Conservation (phyloP, 1,140 invertebrate genomes). For the Holcopasites calliopsidis region DNA sequence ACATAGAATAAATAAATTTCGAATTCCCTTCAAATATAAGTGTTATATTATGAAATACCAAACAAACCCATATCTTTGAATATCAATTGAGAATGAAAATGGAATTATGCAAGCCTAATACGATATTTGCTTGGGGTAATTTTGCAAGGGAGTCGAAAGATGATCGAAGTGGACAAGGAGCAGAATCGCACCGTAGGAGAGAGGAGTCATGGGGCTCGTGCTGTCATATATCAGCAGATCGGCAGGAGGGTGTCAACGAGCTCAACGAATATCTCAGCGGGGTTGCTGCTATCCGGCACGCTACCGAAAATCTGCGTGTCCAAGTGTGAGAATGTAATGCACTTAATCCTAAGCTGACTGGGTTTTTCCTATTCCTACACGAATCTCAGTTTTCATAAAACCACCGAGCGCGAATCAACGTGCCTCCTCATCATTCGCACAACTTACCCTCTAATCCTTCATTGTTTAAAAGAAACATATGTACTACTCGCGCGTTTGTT, state of each 20-base stretch:
- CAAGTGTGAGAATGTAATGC: constrained; percentile 57
- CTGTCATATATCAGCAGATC: constrained; percentile 66
- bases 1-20: too few relatives aligned
- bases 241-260: constrained; percentile 69
- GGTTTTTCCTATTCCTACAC: constrained; percentile 10
- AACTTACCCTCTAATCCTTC: neutral
- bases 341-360: constrained; percentile 56
- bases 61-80: too few relatives aligned
- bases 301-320: constrained; percentile 34
- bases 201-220: constrained; percentile 23
- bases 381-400: neutral
- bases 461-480: too few relatives aligned
- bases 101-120: too few relatives aligned
- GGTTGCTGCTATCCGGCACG: constrained; percentile 56
- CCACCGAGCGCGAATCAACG: neutral
- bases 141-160: constrained; percentile 19
- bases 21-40: too few relatives aligned
- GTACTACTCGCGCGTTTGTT: too few relatives aligned
- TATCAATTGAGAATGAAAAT: too few relatives aligned
- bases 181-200: constrained; percentile 36
- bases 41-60: too few relatives aligned
- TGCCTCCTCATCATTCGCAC: neutral
- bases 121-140: neutral
- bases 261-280: constrained; percentile 66
- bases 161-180: too few relatives aligned